phyloP scores from a whole-genome alignment of 2,888 invertebrate genomes.

The Stenotaenia linearis region DNA sequence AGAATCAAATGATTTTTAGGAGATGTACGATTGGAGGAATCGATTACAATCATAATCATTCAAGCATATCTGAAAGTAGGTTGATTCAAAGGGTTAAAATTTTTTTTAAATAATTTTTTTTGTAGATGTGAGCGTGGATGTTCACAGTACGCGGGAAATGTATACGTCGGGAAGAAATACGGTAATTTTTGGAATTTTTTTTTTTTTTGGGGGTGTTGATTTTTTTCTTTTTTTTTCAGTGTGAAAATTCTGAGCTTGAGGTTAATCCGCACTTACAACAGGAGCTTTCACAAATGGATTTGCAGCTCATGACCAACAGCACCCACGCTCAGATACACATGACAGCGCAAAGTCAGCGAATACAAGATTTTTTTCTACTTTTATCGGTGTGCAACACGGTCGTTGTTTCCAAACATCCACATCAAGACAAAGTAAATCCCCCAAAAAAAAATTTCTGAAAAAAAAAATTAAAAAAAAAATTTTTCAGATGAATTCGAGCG shows the following conservation, averaged over 20 bases:
- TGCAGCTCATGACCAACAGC: slow-evolving; percentile 35
- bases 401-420: slow-evolving; percentile 81
- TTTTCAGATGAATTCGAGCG: slow-evolving; percentile 53
- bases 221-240: slow-evolving; percentile 9
- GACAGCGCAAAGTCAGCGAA: slow-evolving; percentile 59
- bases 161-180: neutral
- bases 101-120: neutral
- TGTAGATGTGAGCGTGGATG: slow-evolving; percentile 24
- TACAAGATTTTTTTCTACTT: slow-evolving; percentile 82
- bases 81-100: neutral
- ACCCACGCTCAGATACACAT: slow-evolving; percentile 29
- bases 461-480: neutral
- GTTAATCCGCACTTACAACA: slow-evolving; percentile 54
- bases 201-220: too few relatives aligned
- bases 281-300: slow-evolving; percentile 52
- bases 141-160: neutral
- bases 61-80: slow-evolving; percentile 43
- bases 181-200: slow-evolving; percentile 15
- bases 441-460: neutral
- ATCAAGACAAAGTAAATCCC: slow-evolving; percentile 60
- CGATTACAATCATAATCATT: slow-evolving; percentile 78
- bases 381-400: slow-evolving; percentile 95
- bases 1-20: slow-evolving; percentile 95
- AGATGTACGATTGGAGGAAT: slow-evolving; percentile 81
- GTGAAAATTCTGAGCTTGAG: slow-evolving; percentile 37